phyloP scores from a whole-genome alignment of 2,888 invertebrate species.

The Anoplius nigerrimus region DNA sequence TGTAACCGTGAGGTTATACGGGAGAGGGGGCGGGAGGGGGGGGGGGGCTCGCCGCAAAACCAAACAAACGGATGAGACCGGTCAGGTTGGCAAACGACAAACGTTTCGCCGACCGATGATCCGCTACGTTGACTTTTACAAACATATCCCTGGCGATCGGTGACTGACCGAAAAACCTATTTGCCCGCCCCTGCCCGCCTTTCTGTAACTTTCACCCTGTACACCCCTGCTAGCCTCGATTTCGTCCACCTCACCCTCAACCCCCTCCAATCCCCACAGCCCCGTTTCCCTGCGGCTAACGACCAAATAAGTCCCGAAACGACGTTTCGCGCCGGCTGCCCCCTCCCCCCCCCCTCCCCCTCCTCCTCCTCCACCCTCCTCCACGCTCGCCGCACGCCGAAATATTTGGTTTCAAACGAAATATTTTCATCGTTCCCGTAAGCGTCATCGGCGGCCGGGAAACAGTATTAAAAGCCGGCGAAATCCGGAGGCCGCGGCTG shows the following conservation, averaged over 20 bases:
- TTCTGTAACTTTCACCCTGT: background rate
- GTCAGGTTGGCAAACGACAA: slow-evolving; percentile 39
- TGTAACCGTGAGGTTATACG: slow-evolving; percentile 47
- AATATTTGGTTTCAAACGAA: too few species aligned
- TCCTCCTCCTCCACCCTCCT: too few species aligned
- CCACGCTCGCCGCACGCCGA: too few species aligned
- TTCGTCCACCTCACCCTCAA: background rate
- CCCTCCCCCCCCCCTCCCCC: too few species aligned
- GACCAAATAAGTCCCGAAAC: too few species aligned
- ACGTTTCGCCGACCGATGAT: slow-evolving; percentile 33
- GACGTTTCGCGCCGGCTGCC: too few species aligned
- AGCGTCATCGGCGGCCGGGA: too few species aligned
- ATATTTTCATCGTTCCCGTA: too few species aligned
- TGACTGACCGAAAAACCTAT: slow-evolving; percentile 4
- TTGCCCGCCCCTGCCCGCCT: background rate
- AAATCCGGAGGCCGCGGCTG: too few species aligned
- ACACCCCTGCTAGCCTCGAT: background rate
- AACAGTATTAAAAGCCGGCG: too few species aligned
- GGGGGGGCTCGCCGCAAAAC: slow-evolving; percentile 48
- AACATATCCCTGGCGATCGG: slow-evolving; percentile 15
- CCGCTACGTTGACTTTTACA: slow-evolving; percentile 12
- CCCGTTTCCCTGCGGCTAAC: background rate
- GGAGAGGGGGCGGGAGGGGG: too few species aligned
- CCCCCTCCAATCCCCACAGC: background rate
- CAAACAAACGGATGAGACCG: slow-evolving; percentile 37